phyloP scores from a whole-genome alignment of 2,113 vertebrate genomes.

The Hippocampus mohnikei region DNA sequence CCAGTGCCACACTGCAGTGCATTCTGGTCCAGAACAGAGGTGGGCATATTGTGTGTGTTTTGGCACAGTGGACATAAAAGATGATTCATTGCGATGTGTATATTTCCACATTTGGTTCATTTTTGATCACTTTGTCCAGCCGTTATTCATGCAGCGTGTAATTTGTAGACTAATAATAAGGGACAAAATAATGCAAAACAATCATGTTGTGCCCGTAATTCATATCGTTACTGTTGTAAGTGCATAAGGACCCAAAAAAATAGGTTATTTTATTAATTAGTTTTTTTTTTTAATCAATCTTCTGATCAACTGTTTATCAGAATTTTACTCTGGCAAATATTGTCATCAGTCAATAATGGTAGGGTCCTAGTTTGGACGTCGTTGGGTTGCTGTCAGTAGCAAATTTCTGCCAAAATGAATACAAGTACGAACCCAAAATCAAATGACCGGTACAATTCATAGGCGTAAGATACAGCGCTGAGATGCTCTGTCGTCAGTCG shows the following conservation, averaged over 20 bases:
- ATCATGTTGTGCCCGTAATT: too few species aligned
- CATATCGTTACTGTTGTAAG: too few species aligned
- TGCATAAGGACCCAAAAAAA: too few species aligned
- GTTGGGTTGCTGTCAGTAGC: too few species aligned
- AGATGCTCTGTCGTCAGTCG: neutral
- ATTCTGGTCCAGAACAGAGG: slow-evolving; percentile 71
- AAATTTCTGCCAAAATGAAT: neutral
- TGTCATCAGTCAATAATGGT: too few species aligned
- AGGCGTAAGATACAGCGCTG: neutral
- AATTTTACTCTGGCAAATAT: too few species aligned
- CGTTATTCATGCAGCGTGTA: neutral
- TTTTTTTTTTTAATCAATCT: too few species aligned
- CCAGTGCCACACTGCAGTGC: slow-evolving; percentile 58
- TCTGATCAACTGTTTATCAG: too few species aligned
- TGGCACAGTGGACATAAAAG: neutral
- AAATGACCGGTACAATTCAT: neutral
- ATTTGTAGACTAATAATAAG: too few species aligned
- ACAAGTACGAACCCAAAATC: neutral
- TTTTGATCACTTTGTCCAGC: neutral
- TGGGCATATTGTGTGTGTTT: slow-evolving; percentile 43
- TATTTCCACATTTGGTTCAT: neutral
- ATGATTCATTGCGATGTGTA: slow-evolving; percentile 2
- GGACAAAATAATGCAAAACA: too few species aligned
- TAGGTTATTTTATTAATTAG: too few species aligned
- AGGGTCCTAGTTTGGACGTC: neutral